Base-by-base conservation (phyloP, 2,113 vertebrate genomes). In the Triplophysa dalaica region DNA sequence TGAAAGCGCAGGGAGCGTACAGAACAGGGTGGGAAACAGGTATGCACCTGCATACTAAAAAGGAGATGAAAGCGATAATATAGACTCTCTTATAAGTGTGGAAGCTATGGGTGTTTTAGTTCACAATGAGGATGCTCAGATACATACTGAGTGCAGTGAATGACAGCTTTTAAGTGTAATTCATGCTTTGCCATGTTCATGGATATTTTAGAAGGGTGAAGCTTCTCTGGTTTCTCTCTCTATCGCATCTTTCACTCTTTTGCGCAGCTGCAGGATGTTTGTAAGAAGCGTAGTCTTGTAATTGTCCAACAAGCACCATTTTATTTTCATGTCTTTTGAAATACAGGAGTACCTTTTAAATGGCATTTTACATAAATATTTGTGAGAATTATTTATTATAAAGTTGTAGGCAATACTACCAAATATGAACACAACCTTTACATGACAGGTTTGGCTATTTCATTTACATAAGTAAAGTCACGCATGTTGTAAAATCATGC, bases 101-200 rank as follows among this genome's bases (percentile, higher is more conserved):
- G 54, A 43, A 76, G 58, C 78, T 69, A 50, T 68, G 52, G 60
- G 8, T 76, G 78, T 77, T 75, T 72, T 54, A 50, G 78, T 24
- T 17, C 61, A 70, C 60, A 66, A 66, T 50, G 24, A 74, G n/a
- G 38, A 33, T 79, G 69, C 78, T 73, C 62, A 77, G n/a, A 9
- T 9, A 80, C 78, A 66, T 52, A 61, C 78, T 22, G 73, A 70
- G n/a, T 48, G 58, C 58, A 43, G 48, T 58, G n/a, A n/a, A 33
- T 68, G 52, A 67, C 29, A n/a, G 43, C 45, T 63, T 41, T 62
- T 60, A 21, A 48, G 24, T 6, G 26, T 63, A 54, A 54, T 60
- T 76, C 3, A 56, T 61, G 48, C 13, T 70, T 66, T 64, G 45
- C 41, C 43, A 22, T 63, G n/a, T 50, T 80, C 61, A 65, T 80